Base-by-base conservation (phyloP, 2,113 vertebrate genomes). In the Nansenia antarctica region DNA sequence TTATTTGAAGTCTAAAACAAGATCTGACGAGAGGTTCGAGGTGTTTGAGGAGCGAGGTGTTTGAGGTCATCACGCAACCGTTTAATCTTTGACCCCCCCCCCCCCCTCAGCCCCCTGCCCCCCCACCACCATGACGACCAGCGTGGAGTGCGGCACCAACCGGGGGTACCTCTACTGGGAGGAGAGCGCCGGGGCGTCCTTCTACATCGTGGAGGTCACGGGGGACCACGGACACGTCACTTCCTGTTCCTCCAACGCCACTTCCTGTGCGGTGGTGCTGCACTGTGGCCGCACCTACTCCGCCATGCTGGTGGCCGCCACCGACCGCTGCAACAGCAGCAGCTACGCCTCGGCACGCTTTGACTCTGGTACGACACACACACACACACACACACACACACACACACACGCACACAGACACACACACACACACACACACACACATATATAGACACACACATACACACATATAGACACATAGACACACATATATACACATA, bases 91-190 rank as follows among this genome's bases (percentile, higher is more conserved):
- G 5, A 54, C 27, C 1, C 11, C 35, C 20, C 67, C 45, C 14
- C 7, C 35, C 22, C 45, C 18, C 35, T 32, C 62, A 89, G 88
- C 63, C 22, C 85, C 87, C 4, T 91, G 88, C 73, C 70, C 74
- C 53, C 85, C 89, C n/a, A 70, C 77, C 59, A 82, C 82, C 70
- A 37, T 90, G 31, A 77, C 47, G 1, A 87, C 66, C 15, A 69
- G 1, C 4, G 82, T 89, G 67, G 82, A 91, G 64, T 91, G 89
- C 74, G 82, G 81, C 15, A 80, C 77, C 7, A 87, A 88, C 78
- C 75, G 45, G 20, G 84, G 65, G 3, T 79, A 63, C 26, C 81
- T 90, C 76, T 83, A 74, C 32, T 91, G 89, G 89, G 39, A 24
- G 3, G 67, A 72, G 55, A 78, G 77, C 45, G 37, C 35, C 0